phyloP scores from a whole-genome alignment of 2,113 vertebrate genomes.

The Pagrus major region DNA sequence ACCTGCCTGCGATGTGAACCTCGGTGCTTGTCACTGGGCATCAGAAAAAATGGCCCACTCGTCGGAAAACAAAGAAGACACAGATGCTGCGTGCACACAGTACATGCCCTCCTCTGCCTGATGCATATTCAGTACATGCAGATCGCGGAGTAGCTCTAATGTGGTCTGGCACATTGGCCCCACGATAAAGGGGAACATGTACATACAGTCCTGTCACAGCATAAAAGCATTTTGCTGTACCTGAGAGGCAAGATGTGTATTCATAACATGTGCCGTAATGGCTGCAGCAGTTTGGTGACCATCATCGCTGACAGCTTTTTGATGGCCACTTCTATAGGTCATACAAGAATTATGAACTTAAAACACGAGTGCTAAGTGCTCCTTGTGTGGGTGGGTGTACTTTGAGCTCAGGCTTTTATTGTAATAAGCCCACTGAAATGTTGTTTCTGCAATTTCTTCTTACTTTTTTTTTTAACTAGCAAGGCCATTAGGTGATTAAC shows the following conservation, averaged over 20 bases:
- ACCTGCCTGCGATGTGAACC: conserved; percentile 51
- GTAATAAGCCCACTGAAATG: not conserved
- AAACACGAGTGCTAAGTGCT: conserved; percentile 38
- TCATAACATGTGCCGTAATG: conserved; percentile 44
- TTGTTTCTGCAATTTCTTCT: not conserved
- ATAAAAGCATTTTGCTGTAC: conserved; percentile 79
- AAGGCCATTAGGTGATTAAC: not conserved
- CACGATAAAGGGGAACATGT: conserved; percentile 36
- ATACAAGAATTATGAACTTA: conserved; percentile 70
- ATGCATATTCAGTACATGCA: conserved; percentile 68
- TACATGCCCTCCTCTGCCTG: conserved; percentile 48
- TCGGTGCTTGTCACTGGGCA: conserved; percentile 47
- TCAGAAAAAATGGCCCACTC: conserved; percentile 51
- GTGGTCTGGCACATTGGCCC: conserved; percentile 51
- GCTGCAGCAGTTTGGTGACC: conserved; percentile 44
- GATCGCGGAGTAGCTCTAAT: conserved; percentile 50
- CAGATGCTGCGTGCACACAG: conserved; percentile 50
- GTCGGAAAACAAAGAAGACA: conserved; percentile 52
- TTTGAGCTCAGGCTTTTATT: conserved; percentile 11
- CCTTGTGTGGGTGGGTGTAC: not conserved
- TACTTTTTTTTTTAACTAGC: not conserved
- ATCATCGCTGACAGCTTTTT: conserved; percentile 57
- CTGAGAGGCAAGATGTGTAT: conserved; percentile 53
- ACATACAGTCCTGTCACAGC: conserved; percentile 49
- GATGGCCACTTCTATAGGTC: conserved; percentile 55